Evolutionary conservation across 2,797 vertebrate genomes (phyloP).

Genomic region (Rallus crepitans): DNA sequence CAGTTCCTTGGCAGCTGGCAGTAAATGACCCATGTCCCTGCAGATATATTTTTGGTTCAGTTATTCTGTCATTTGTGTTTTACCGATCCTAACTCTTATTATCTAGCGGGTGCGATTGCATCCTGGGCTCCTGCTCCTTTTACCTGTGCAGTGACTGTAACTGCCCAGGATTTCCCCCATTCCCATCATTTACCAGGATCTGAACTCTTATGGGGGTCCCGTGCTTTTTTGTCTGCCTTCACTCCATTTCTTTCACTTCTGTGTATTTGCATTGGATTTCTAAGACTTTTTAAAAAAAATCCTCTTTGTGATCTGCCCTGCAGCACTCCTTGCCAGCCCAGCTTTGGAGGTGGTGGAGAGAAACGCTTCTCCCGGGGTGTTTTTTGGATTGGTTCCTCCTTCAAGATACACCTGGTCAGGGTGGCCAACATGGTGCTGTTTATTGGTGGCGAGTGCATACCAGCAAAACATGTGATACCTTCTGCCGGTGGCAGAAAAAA

Average conservation of each 20-base stretch:
- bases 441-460: not conserved
- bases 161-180: not conserved
- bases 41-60: slow-evolving; percentile 27
- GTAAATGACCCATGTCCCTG: not conserved
- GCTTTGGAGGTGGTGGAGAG: not conserved
- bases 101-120: not conserved
- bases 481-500: not conserved
- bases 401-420: not conserved
- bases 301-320: not conserved
- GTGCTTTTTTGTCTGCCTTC: not conserved
- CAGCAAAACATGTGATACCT: not conserved
- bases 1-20: slow-evolving; percentile 27
- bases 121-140: not conserved
- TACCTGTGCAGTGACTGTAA: not conserved
- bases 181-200: not conserved
- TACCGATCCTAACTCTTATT: slow-evolving; percentile 6
- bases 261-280: not conserved
- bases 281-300: not conserved
- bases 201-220: not conserved
- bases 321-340: not conserved
- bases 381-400: not conserved
- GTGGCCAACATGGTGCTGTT: not conserved
- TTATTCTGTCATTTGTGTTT: not conserved
- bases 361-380: not conserved
- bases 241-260: not conserved